Conservation (phyloP, 2,797 vertebrate genomes). For the Neosalanx taihuensis region DNA sequence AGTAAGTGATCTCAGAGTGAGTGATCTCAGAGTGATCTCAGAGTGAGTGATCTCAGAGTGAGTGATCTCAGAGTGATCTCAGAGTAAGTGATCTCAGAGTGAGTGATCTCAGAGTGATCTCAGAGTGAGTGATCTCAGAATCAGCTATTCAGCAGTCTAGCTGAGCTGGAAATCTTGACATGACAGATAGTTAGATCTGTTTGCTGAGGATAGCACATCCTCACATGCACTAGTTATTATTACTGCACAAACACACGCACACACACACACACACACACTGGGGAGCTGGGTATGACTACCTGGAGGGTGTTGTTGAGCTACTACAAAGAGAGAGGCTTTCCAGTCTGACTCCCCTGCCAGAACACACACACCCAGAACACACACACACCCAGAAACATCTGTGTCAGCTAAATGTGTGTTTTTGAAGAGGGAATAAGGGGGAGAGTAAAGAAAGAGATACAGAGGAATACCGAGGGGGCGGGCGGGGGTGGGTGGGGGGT, state of each 20-base stretch:
- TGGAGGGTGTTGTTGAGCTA: neutral
- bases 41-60: too few species aligned
- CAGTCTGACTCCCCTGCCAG: constrained; percentile 20
- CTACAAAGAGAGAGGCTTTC: constrained; percentile 17
- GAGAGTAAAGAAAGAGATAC: neutral
- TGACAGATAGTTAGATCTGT: neutral
- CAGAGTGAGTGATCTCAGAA: neutral
- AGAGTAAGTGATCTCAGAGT: too few species aligned
- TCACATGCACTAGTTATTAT: neutral
- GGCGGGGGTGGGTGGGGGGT: neutral
- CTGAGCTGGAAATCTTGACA: neutral
- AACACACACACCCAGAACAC: constrained; percentile 8
- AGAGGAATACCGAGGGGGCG: neutral
- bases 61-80: too few species aligned
- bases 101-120: too few species aligned
- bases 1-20: too few species aligned
- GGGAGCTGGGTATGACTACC: neutral
- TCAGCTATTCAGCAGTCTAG: neutral
- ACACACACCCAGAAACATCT: constrained; percentile 52
- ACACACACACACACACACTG: constrained; percentile 26
- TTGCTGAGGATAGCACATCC: neutral
- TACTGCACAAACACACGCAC: neutral
- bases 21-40: too few species aligned
- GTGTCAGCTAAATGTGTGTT: constrained; percentile 5
- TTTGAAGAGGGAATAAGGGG: constrained; percentile 13